Evolutionary conservation across 2,888 invertebrate genomes (phyloP).

Genomic region (Scrobipalpa atriplicella): DNA sequence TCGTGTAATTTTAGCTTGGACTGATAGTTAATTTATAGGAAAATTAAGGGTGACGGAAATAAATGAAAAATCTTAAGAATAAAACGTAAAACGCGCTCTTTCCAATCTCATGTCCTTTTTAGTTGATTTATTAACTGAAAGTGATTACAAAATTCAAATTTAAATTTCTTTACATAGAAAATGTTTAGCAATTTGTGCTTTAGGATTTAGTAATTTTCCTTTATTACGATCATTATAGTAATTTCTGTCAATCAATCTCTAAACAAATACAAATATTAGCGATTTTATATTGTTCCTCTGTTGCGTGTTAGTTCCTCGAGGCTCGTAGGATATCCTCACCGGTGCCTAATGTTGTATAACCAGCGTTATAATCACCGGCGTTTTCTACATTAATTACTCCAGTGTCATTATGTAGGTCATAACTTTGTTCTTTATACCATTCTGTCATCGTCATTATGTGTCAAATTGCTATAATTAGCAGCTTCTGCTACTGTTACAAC

Average conservation of each 20-base stretch:
- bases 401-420: not conserved
- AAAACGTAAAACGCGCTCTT: too few species aligned
- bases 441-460: slow-evolving; percentile 12
- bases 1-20: too few species aligned
- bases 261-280: not conserved
- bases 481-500: not conserved
- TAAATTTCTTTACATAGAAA: too few species aligned
- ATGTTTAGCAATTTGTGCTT: too few species aligned
- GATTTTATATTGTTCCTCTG: not conserved
- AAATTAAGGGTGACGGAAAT: too few species aligned
- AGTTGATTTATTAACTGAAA: too few species aligned
- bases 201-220: too few species aligned
- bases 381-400: not conserved
- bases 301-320: not conserved
- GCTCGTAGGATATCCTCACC: slow-evolving; percentile 2
- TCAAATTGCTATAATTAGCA: slow-evolving; percentile 9
- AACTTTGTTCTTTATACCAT: not conserved
- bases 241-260: not conserved
- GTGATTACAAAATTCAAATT: too few species aligned
- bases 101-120: too few species aligned
- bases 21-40: too few species aligned
- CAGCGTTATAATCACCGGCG: not conserved
- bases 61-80: too few species aligned
- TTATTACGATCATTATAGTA: not conserved
- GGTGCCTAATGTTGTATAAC: slow-evolving; percentile 10